Evolutionary conservation across 2,888 invertebrate genomes (phyloP), one percentile per base, ranked within the genome.

Genomic region (Aspidapion aeneum): DNA sequence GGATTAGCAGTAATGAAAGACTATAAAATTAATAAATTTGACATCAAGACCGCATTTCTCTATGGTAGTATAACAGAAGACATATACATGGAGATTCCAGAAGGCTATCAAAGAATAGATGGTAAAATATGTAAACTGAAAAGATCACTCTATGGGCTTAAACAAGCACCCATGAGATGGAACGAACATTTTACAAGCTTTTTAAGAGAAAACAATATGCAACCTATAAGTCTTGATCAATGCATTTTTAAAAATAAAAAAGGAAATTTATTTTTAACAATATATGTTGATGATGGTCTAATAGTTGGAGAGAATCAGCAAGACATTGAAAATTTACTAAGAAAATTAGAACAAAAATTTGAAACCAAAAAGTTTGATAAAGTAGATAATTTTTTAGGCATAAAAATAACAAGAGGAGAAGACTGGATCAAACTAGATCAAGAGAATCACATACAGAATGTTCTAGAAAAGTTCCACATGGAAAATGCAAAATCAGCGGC

Each of bases 11-110:
- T 49, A 2, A 20, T 55, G 49, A 56, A 62, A 21, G 48, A 65
- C 21, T 20, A 35, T n/a, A 48, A 55, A 48, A 60, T 67, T 22
- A 52, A 9, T 9, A 58, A 66, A 52, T 65, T 69, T 56, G 66
- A 68, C 49, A 62, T 70, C 1, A 66, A 68, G 64, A 63, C 68
- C 2, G 68, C 68, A 9, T 70, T 66, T 54, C 58, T 70, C 1
- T 61, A 69, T 63, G 65, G 69, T 21, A 58, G 61, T 9, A 22
- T 64, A 9, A 16, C 67, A 17, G 35, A 51, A 49, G 68, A 68
- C 5, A 52, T 52, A 61, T 68, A 58, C 50, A 68, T 69, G 65
- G 16, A 68, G 9, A 2, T 64, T 17, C 69, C 70, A 19, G 64
- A 65, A 60, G 66, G 67, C 7, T 69, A 52, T 22, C 52, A 60